phyloP scores from a whole-genome alignment of 1,140 invertebrate species.

The Latrodectus geometricus region DNA sequence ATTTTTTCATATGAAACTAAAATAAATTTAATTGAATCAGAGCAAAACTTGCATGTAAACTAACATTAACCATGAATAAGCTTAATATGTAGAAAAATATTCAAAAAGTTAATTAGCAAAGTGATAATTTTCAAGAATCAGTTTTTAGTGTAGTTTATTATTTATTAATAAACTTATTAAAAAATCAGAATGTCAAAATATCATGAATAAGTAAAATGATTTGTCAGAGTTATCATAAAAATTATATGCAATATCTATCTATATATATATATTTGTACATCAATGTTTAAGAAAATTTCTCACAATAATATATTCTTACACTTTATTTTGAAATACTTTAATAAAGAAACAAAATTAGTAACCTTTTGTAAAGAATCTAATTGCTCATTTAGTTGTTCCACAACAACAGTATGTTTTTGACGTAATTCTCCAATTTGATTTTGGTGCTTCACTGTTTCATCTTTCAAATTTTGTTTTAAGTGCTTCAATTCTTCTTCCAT shows the following conservation, averaged over 20 bases:
- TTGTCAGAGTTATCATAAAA: too few relatives aligned
- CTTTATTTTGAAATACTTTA: too few relatives aligned
- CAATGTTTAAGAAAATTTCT: too few relatives aligned
- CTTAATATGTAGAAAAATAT: neutral
- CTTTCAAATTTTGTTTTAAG: constrained; percentile 90
- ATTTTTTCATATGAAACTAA: neutral
- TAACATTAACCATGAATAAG: neutral
- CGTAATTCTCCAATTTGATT: constrained; percentile 84
- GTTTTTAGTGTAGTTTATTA: too few relatives aligned
- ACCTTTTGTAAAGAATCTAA: constrained; percentile 84
- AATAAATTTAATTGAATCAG: neutral
- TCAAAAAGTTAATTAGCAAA: neutral
- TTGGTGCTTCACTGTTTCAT: constrained; percentile 87
- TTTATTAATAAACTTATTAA: too few relatives aligned
- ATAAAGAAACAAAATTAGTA: neutral
- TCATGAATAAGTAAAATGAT: too few relatives aligned
- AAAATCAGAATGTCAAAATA: too few relatives aligned
- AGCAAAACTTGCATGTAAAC: neutral
- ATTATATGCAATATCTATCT: too few relatives aligned
- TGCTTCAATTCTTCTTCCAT: constrained; percentile 93
- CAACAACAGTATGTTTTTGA: constrained; percentile 90
- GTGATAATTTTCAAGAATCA: too few relatives aligned
- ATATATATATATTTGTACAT: too few relatives aligned
- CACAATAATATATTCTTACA: too few relatives aligned
- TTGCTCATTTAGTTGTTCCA: constrained; percentile 88